Percentiles rank a stretch among this genome's conserved stretches.
phyloP scores from a whole-genome alignment of 2,797 vertebrate genomes.

The Bryconaethiops microstoma region DNA sequence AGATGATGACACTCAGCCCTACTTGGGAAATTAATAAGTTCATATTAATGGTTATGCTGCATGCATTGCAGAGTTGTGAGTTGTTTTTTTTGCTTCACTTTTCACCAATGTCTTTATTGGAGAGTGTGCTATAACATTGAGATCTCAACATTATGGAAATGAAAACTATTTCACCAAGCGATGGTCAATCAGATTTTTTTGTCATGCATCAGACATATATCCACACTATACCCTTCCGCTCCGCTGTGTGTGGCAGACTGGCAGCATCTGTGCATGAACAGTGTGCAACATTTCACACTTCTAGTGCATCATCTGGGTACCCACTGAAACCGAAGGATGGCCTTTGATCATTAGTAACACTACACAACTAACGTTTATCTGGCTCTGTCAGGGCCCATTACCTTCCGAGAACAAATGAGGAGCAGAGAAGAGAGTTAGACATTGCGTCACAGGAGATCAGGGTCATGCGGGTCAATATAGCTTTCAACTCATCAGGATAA shows the following conservation, averaged over 20 bases:
- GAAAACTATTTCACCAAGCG: too few species aligned
- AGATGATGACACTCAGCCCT: too few species aligned
- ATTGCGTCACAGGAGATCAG: constrained; percentile 7
- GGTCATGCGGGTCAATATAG: constrained; percentile 21
- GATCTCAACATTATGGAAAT: too few species aligned
- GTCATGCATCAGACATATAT: too few species aligned
- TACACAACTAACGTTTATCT: background rate
- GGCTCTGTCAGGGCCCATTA: background rate
- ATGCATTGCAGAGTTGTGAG: too few species aligned
- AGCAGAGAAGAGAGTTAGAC: constrained; percentile 14
- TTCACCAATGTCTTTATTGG: too few species aligned
- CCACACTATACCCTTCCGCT: background rate
- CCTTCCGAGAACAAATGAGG: background rate
- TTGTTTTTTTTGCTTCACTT: too few species aligned
- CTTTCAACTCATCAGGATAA: constrained; percentile 30
- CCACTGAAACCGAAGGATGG: background rate
- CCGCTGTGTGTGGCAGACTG: background rate
- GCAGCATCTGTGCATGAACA: background rate
- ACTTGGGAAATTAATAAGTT: too few species aligned
- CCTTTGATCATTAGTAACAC: background rate
- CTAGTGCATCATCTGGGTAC: too few species aligned
- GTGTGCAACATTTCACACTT: background rate
- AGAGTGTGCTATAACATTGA: too few species aligned
- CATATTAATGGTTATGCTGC: too few species aligned
- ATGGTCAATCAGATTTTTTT: too few species aligned